Evolutionary conservation across 2,113 vertebrate species (phyloP), one percentile per base, ranked within the genome.

Genomic region (Emydocephalus ijimae): DNA sequence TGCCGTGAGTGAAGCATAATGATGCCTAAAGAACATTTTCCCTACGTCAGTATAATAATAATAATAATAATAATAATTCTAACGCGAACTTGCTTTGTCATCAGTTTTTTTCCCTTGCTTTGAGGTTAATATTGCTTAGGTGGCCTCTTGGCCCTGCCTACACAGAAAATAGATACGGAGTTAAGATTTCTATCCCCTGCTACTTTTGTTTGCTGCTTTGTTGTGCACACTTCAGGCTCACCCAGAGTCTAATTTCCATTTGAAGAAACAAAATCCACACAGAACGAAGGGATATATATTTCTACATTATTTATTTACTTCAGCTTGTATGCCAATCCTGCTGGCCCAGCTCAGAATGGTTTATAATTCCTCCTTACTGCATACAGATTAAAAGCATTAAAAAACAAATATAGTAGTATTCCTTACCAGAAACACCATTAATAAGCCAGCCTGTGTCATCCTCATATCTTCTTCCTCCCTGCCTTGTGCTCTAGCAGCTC

Each of bases 1-100:
- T n/a, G 29, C 85, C 54, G 15, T 81, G 52, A 85, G 54, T 85
- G 26, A 52, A 64, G 85, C 24, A 21, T 52, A 45, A 91, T 20
- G 26, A 91, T 20, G 18, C 45, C 59, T 74, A 87, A 93, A 10
- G 20, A 48, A 10, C 34, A 56, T n/a, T 26, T 23, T 23, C 23
- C 1, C 48, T 50, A 45, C 50, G 74, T 29, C 10, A 10, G 0
- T 5, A 9, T 94, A 95, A 52, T 14, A 89, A 93, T 39, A 93
- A 15, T 14, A 89, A 93, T 39, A 93, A 15, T 94, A 95, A 48
- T 48, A 8, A 59, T 4, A 89, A 93, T 39, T 94, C 94, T 94
- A 91, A 89, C 14, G 1, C 1, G 2, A 0, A 0, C 50, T 50
- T 61, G 39, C 89, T 95, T 95, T 94, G 1, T 3, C 45, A 96